Evolutionary conservation across 2,888 invertebrate species (phyloP).

Genomic region (Elaeidobius kamerunicus): DNA sequence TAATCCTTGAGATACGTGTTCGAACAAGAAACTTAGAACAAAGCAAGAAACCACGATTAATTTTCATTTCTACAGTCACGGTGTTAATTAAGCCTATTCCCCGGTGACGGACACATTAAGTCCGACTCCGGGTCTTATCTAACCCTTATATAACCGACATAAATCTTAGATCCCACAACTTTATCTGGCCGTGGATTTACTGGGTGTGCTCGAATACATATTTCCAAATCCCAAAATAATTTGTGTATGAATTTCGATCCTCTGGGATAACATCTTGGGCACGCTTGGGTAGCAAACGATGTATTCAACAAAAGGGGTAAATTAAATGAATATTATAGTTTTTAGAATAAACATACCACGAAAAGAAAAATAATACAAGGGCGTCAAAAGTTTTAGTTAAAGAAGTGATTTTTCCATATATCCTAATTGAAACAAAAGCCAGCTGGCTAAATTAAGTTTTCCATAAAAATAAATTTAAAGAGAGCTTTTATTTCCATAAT

Average conservation of each 20-base stretch:
- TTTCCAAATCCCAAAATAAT: neutral
- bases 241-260: neutral
- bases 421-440: too few species aligned
- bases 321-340: too few species aligned
- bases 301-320: too few species aligned
- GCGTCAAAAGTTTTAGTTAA: too few species aligned
- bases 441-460: too few species aligned
- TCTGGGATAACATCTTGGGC: neutral
- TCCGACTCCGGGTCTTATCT: slow-evolving; percentile 20
- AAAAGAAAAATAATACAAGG: too few species aligned
- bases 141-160: slow-evolving; percentile 16
- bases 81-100: slow-evolving; percentile 22
- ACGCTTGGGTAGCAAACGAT: neutral
- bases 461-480: too few species aligned
- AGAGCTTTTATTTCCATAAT: too few species aligned
- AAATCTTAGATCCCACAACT: slow-evolving; percentile 13
- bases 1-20: too few species aligned
- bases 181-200: slow-evolving; percentile 8
- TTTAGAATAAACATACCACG: too few species aligned
- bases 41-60: slow-evolving; percentile 10
- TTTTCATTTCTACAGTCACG: slow-evolving; percentile 18
- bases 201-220: neutral
- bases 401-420: too few species aligned
- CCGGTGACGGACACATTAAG: slow-evolving; percentile 20
- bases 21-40: too few species aligned